These are phyloP conservation scores for Zaprionus taronus DNA, from an alignment of 1,140 invertebrate species.

Conservation along the genomic window DNA sequence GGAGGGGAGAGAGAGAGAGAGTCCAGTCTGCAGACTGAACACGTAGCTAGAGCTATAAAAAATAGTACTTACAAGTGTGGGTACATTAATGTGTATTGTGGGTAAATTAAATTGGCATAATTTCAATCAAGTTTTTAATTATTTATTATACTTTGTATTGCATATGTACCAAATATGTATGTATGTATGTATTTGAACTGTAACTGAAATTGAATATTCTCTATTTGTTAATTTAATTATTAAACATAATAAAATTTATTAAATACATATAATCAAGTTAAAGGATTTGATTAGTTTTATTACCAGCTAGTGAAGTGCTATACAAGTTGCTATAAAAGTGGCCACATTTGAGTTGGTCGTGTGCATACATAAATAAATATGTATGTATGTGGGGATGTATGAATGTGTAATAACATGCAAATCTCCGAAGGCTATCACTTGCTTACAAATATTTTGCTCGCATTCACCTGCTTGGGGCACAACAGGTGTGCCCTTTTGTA, in stretches of 20 bases:
- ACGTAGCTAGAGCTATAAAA: background rate
- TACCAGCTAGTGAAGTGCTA: too few relatives aligned
- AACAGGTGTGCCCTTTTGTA: conserved; percentile 3
- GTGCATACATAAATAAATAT: background rate
- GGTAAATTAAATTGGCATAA: background rate
- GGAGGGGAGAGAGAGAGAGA: background rate
- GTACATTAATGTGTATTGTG: background rate
- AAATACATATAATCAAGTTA: too few relatives aligned
- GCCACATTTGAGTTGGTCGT: too few relatives aligned
- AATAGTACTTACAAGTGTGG: background rate
- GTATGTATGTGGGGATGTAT: background rate
- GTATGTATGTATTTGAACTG: background rate
- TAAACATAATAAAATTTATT: too few relatives aligned
- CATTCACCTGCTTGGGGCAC: conserved; percentile 4
- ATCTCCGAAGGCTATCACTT: background rate
- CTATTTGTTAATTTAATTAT: too few relatives aligned
- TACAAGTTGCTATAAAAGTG: too few relatives aligned
- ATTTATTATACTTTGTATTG: too few relatives aligned
- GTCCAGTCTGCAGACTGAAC: background rate
- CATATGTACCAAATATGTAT: too few relatives aligned
- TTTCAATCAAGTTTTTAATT: background rate
- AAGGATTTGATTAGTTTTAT: too few relatives aligned
- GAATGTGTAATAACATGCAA: conserved; percentile 5
- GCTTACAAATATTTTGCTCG: conserved; percentile 5
- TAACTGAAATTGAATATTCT: background rate